phyloP scores from a whole-genome alignment of 2,113 vertebrate species.

The Amblyornis subalaris region DNA sequence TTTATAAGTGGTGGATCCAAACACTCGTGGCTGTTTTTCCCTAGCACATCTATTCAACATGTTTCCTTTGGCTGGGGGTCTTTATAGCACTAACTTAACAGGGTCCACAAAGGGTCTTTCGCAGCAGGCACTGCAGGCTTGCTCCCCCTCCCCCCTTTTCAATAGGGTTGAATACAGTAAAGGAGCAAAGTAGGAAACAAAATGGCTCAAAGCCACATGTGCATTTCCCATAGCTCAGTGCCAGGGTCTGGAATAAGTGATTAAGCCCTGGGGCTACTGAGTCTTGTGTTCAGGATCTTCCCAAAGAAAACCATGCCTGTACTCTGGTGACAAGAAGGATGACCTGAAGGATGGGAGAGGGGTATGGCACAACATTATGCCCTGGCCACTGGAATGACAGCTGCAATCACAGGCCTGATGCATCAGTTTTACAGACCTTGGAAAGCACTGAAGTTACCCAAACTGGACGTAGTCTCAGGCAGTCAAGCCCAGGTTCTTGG shows the following conservation, averaged over 20 bases:
- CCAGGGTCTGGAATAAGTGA: constrained; percentile 14
- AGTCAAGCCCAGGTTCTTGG: neutral
- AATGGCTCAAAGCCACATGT: constrained; percentile 43
- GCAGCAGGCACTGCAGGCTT: neutral
- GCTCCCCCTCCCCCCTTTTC: neutral
- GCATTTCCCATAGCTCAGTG: constrained; percentile 40
- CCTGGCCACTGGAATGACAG: neutral
- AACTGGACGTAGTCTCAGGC: neutral
- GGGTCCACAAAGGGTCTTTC: neutral
- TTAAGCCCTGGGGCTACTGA: neutral
- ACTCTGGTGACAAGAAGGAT: neutral
- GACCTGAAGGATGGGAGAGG: neutral
- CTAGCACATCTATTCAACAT: constrained; percentile 22
- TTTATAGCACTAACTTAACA: neutral
- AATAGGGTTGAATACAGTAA: neutral
- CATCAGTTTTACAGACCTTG: neutral
- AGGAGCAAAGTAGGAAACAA: neutral
- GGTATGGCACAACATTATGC: neutral
- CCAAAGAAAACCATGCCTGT: neutral
- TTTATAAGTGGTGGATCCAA: neutral
- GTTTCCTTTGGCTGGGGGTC: neutral
- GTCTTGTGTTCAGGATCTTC: neutral
- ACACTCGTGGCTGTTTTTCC: neutral
- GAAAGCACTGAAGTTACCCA: neutral
- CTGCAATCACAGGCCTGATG: neutral